These are phyloP conservation scores for Parazoanthus darwini DNA, from an alignment of 92 coral and sea anemone species.

Conservation along the genomic window DNA sequence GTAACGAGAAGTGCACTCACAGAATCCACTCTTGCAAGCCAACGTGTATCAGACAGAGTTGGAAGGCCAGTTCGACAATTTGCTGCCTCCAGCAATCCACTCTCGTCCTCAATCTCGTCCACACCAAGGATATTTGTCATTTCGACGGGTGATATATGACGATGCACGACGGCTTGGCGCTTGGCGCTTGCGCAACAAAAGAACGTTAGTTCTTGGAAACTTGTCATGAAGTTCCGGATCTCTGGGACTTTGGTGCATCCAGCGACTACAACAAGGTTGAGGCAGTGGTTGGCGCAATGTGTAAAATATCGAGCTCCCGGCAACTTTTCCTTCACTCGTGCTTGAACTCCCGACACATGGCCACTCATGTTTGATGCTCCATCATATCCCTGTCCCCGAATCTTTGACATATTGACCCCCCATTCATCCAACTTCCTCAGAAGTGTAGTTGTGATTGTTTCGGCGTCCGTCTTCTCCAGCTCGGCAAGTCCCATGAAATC, in stretches of 20 bases:
- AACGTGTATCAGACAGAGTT: slow-evolving; percentile 50
- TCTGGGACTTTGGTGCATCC: slow-evolving; percentile 20
- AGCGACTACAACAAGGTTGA: slow-evolving; percentile 18
- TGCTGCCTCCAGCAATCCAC: slow-evolving; percentile 42
- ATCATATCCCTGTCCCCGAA: slow-evolving; percentile 42
- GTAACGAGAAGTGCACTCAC: slow-evolving; percentile 38
- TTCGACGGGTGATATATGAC: slow-evolving; percentile 37
- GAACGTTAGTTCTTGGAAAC: slow-evolving; percentile 50
- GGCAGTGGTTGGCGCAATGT: slow-evolving; percentile 33
- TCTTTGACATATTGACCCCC: slow-evolving; percentile 34
- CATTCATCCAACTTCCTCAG: slow-evolving; percentile 14
- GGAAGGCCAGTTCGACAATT: slow-evolving; percentile 44
- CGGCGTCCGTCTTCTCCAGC: slow-evolving; percentile 47
- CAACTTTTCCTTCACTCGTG: no score
- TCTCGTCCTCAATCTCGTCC: slow-evolving; percentile 33
- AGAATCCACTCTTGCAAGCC: slow-evolving; percentile 53
- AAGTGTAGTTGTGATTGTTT: slow-evolving; percentile 44
- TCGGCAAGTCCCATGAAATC: slow-evolving; percentile 48
- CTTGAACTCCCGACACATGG: background rate
- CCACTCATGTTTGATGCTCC: slow-evolving; percentile 32
- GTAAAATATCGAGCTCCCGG: background rate
- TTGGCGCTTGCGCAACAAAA: slow-evolving; percentile 55
- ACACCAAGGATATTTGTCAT: slow-evolving; percentile 47
- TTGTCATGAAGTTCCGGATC: slow-evolving; percentile 56
- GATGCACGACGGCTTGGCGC: slow-evolving; percentile 40